Evolutionary conservation across 2,888 invertebrate genomes (phyloP), one percentile per base, ranked within the genome.

Genomic region (Rotaria magnacalcarata): DNA sequence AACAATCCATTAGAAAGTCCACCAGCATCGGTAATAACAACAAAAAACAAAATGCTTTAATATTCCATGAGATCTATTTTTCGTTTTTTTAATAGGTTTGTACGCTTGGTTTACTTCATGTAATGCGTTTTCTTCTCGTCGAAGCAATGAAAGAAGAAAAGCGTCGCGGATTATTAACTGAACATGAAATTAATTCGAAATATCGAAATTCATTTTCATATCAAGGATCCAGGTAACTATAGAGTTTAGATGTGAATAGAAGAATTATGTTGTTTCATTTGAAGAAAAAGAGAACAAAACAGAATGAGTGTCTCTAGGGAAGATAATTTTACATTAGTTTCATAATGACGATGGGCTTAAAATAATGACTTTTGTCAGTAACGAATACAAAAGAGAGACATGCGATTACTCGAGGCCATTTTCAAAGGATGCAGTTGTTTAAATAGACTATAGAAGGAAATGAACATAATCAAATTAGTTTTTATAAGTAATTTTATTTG

Each of bases 1-100:
- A 94, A 96, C 91, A 97, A 97, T 92, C 96, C 97, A 56, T 92
- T 97, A 85, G 95, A 95, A 88, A 94, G 95, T 89, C 97, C 97
- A 88, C 96, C 96, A 88, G 95, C 96, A 88, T 94, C 95, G 91
- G 96, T 96, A 93, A 94, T 94, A 75, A n/a, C 21, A 84, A 52
- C 8, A 27, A 10, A 84, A 50, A 74, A 54, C 8, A 74, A n/a
- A n/a, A 10, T 67, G 27, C 34, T 85, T 21, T 54, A 7, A 52
- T 52, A 11, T 52, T 14, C 34, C 34, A 34, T 52, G 11, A 11
- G 10, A 8, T n/a, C n/a, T 58, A 14, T 16, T 54, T 50, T 14
- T 43, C 5, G 85, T 24, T 10, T 43, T 50, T 21, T 19, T 88
- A 92, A 11, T 91, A 95, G 95, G 92, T 95, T 89, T 96, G 96